Evolutionary conservation across 1,140 invertebrate genomes (phyloP).

Genomic region (Brachionus rubens): DNA sequence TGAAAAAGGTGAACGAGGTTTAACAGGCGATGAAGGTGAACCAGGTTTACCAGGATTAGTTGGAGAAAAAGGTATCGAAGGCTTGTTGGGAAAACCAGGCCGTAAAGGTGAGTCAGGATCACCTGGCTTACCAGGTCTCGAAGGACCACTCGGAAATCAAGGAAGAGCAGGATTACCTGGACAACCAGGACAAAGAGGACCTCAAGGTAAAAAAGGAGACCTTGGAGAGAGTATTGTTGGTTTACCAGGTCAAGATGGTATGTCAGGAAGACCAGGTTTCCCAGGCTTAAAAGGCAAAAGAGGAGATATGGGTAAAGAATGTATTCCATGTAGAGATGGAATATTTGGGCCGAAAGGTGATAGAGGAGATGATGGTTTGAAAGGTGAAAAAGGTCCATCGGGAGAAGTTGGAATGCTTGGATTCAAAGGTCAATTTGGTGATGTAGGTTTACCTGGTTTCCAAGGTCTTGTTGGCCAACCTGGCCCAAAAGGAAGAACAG

Average conservation of each 20-base stretch:
- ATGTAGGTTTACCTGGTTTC: not conserved
- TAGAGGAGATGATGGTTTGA: not conserved
- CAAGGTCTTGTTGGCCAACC: not conserved
- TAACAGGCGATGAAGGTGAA: conserved; percentile 21
- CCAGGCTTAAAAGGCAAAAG: conserved; percentile 16
- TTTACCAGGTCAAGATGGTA: not conserved
- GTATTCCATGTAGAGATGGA: conserved; percentile 10
- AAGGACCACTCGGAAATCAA: not conserved
- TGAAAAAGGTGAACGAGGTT: conserved; percentile 26
- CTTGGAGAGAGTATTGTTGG: not conserved
- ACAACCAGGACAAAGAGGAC: not conserved
- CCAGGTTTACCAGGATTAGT: not conserved
- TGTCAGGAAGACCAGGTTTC: conserved; percentile 10
- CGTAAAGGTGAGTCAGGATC: not conserved
- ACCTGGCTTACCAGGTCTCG: not conserved
- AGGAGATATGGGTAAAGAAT: not conserved
- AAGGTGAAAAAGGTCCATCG: not conserved
- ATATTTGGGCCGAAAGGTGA: not conserved
- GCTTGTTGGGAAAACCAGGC: not conserved
- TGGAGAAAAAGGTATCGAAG: conserved; percentile 11
- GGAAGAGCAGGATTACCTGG: conserved; percentile 22
- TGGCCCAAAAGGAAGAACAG: not conserved
- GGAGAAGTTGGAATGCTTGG: not conserved
- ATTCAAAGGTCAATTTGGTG: not conserved
- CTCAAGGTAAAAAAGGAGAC: conserved; percentile 11